Base-by-base conservation (phyloP, 2,797 vertebrate species). In the Gouania willdenowi region DNA sequence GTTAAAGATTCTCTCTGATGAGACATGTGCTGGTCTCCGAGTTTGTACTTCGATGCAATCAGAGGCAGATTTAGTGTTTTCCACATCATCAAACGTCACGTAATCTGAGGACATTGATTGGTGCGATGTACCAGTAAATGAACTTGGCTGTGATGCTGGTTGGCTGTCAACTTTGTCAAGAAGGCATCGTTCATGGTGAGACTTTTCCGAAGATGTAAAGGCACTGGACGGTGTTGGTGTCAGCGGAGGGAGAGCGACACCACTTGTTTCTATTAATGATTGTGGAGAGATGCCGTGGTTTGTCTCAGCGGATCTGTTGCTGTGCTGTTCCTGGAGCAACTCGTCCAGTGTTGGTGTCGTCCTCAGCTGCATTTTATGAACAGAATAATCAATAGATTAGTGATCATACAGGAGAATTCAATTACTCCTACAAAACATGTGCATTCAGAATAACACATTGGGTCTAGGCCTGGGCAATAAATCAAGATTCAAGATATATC, bases 341-440 rank as follows among this genome's bases (percentile, higher is more conserved):
- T 87, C 77, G 29, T 83, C 63, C 6, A 89, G 52, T 6, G 87
- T 87, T 10, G 79, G 78, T 1, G 56, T 80, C 23, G 46, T 82
- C 37, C 81, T 81, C 5, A 80, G 49, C 87, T 89, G 64, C 41
- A 75, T 13, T 43, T 14, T 52, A 17, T 2, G 42, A 34, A n/a
- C n/a, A n/a, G n/a, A n/a, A n/a, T n/a, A n/a, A n/a, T n/a, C n/a
- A n/a, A n/a, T n/a, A n/a, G n/a, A n/a, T n/a, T n/a, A n/a, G n/a
- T n/a, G n/a, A n/a, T n/a, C n/a, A n/a, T n/a, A n/a, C n/a, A n/a
- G n/a, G n/a, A n/a, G n/a, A n/a, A n/a, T n/a, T n/a, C n/a, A n/a
- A n/a, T n/a, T n/a, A n/a, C n/a, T n/a, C n/a, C n/a, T n/a, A n/a
- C n/a, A n/a, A n/a, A n/a, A n/a, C n/a, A n/a, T n/a, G n/a, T n/a